phyloP scores from a whole-genome alignment of 37 sponge, comb jelly and placozoan species.

The Halichondria panicea region DNA sequence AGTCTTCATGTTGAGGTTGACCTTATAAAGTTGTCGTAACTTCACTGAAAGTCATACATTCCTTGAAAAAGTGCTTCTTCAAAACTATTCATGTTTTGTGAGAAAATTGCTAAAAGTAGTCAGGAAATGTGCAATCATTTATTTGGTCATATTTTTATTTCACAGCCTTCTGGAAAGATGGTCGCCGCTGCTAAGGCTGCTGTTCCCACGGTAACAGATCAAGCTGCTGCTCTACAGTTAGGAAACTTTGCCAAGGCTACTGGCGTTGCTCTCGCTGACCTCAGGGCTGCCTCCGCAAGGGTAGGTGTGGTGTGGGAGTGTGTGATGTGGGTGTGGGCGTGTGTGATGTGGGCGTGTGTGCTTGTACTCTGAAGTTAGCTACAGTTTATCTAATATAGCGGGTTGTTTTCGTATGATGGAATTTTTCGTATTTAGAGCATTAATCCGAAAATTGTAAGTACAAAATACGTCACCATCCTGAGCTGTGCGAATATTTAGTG shows the following conservation, averaged over 20 bases:
- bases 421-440: too few relatives aligned
- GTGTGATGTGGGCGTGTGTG: too few relatives aligned
- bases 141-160: background rate
- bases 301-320: too few relatives aligned
- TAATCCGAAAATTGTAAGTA: too few relatives aligned
- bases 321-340: too few relatives aligned
- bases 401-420: too few relatives aligned
- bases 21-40: too few relatives aligned
- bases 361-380: background rate
- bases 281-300: conserved; percentile 86
- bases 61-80: background rate
- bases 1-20: too few relatives aligned
- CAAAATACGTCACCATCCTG: background rate
- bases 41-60: background rate
- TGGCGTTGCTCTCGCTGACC: conserved; percentile 84
- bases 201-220: conserved; percentile 94
- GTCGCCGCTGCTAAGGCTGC: conserved; percentile 97
- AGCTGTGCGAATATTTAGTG: background rate
- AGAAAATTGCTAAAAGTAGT: too few relatives aligned
- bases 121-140: background rate
- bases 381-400: background rate
- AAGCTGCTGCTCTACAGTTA: conserved; percentile 94
- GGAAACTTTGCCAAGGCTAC: conserved; percentile 96
- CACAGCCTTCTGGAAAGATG: conserved; percentile 84
- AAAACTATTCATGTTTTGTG: background rate